These are phyloP conservation scores for Ellobius talpinus DNA, from an alignment of 2,113 vertebrate species.

Conservation along the genomic window DNA sequence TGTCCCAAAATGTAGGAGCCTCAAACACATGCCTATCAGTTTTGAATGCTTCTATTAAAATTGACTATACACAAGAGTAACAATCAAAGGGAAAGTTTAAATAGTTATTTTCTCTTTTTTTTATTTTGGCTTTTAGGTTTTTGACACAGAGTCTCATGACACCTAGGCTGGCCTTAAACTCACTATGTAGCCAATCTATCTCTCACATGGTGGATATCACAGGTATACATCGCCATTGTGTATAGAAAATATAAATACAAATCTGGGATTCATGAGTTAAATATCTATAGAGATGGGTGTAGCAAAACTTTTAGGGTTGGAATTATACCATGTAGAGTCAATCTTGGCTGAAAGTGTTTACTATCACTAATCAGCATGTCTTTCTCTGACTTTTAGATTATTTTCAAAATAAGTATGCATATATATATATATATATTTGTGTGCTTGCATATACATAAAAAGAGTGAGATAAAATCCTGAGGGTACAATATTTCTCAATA, in stretches of 20 bases:
- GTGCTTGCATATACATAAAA: neutral
- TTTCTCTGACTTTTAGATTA: neutral
- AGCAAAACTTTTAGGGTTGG: neutral
- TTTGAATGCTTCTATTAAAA: neutral
- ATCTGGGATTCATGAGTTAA: neutral
- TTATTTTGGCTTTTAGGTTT: neutral
- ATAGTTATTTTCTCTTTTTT: neutral
- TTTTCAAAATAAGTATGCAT: neutral
- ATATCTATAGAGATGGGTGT: neutral
- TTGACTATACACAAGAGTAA: neutral
- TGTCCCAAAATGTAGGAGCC: neutral
- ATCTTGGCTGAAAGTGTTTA: neutral
- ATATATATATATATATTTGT: no score
- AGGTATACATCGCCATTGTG: rapidly evolving
- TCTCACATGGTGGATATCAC: neutral
- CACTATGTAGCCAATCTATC: neutral
- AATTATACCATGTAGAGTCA: neutral
- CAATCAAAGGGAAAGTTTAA: neutral
- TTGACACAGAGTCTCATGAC: neutral
- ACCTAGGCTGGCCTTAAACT: neutral
- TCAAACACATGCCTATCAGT: neutral
- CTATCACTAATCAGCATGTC: neutral
- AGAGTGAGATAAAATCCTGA: neutral
- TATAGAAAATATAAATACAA: neutral
- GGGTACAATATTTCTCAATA: neutral